These are phyloP conservation scores for Strigamia transsilvanica DNA, from an alignment of 2,888 invertebrate genomes.

Conservation along the genomic window DNA sequence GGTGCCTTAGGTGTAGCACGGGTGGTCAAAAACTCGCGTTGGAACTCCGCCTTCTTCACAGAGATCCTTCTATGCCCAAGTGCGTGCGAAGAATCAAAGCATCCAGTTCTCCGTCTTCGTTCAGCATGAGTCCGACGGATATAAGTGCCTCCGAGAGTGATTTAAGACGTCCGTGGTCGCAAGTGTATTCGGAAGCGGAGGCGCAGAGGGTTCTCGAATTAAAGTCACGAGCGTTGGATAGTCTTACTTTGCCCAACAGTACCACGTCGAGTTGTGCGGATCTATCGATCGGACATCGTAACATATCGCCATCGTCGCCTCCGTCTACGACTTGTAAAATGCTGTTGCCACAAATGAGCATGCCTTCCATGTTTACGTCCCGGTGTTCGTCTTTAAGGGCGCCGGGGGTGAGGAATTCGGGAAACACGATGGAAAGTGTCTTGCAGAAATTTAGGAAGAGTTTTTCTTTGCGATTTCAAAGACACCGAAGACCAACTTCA, in stretches of 20 bases:
- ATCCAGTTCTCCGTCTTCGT: conserved; percentile 53
- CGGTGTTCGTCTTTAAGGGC: conserved; percentile 56
- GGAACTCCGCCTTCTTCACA: conserved; percentile 23
- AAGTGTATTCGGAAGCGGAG: conserved; percentile 55
- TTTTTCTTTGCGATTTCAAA: conserved; percentile 66
- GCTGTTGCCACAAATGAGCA: conserved; percentile 41
- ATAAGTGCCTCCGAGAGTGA: conserved; percentile 56
- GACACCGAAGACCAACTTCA: conserved; percentile 59
- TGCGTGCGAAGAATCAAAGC: conserved; percentile 56
- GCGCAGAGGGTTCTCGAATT: conserved; percentile 49
- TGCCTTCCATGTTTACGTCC: conserved; percentile 50
- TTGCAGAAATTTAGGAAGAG: conserved; percentile 77
- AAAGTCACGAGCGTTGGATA: neutral
- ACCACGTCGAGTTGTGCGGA: conserved; percentile 45
- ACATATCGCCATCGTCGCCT: neutral
- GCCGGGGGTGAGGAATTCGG: conserved; percentile 13
- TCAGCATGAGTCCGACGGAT: conserved; percentile 52
- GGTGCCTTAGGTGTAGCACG: conserved; percentile 28
- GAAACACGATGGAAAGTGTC: conserved; percentile 68
- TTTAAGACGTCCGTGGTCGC: conserved; percentile 56
- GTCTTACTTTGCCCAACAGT: conserved; percentile 2
- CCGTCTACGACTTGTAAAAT: neutral
- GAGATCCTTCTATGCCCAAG: conserved; percentile 52
- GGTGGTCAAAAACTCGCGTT: conserved; percentile 13
- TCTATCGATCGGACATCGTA: neutral